Percentiles rank a stretch among this genome's conserved stretches.
phyloP scores from a whole-genome alignment of 30 jellyfish, hydroid and myxozoan genomes.

The Catostylus mosaicus region DNA sequence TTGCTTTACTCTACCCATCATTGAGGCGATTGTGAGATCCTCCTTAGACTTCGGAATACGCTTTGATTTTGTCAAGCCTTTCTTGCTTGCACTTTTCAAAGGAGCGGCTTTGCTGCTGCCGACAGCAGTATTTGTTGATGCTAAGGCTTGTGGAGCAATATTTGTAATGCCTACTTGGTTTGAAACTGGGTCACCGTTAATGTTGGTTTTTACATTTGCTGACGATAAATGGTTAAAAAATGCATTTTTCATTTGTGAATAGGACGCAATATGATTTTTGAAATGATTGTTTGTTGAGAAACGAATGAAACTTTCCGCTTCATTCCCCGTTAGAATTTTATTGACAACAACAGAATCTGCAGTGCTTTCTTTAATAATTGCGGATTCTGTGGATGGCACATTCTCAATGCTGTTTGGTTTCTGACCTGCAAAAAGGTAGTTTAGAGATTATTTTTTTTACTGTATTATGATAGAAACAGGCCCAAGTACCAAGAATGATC shows the following conservation, averaged over 20 bases:
- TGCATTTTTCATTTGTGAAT: background rate
- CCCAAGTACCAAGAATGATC: too few species aligned
- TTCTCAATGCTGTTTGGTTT: background rate
- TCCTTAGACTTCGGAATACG: conserved; percentile 50
- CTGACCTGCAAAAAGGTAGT: background rate
- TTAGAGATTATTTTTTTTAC: background rate
- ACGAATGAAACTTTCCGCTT: background rate
- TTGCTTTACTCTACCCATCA: conserved; percentile 65
- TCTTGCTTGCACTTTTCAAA: conserved; percentile 6
- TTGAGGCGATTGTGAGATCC: conserved; percentile 47
- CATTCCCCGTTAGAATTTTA: background rate
- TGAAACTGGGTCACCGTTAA: background rate
- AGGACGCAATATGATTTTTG: background rate
- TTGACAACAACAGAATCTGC: background rate
- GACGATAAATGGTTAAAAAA: background rate
- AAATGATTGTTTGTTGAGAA: background rate
- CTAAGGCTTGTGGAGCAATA: background rate
- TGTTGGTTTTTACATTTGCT: background rate
- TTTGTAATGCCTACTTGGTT: background rate
- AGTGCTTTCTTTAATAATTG: background rate
- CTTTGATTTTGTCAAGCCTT: conserved; percentile 18
- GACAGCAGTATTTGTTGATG: background rate
- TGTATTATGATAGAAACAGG: background rate
- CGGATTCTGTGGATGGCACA: background rate
- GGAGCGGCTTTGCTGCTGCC: background rate